phyloP scores from a whole-genome alignment of 2,888 invertebrate species.

The Cryptus armator region DNA sequence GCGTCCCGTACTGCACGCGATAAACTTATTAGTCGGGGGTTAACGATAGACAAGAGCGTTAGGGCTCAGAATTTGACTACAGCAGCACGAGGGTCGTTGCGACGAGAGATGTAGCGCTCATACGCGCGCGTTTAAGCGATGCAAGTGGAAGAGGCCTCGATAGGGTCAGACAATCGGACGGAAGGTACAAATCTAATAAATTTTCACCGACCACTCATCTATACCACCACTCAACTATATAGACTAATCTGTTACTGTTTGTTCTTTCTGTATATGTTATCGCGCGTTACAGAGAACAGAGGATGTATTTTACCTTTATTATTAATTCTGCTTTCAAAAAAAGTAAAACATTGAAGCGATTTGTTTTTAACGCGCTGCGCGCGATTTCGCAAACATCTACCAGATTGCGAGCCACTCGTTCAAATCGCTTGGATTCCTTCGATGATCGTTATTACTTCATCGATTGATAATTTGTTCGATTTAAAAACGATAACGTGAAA shows the following conservation, averaged over 20 bases:
- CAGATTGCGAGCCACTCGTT: conserved; percentile 44
- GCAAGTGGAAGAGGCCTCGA: conserved; percentile 59
- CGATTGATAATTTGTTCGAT: conserved; percentile 22
- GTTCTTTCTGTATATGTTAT: background rate
- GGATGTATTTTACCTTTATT: background rate
- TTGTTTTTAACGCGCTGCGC: background rate
- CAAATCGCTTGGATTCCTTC: conserved; percentile 38
- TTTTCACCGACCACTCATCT: background rate
- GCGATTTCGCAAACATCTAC: conserved; percentile 3
- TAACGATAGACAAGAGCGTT: conserved; percentile 12
- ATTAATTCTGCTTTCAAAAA: background rate
- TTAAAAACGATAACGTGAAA: background rate
- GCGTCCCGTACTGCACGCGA: background rate
- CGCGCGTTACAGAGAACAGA: background rate
- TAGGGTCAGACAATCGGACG: conserved; percentile 53
- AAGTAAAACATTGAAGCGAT: conserved; percentile 2
- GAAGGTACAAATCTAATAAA: background rate
- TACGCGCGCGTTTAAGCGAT: conserved; percentile 45
- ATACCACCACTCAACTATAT: too few species aligned
- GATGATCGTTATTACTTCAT: conserved; percentile 7
- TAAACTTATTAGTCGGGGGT: background rate
- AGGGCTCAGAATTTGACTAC: background rate
- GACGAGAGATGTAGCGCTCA: conserved; percentile 13
- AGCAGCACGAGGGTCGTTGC: background rate
- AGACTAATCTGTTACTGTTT: background rate